phyloP scores from a whole-genome alignment of 2,888 invertebrate genomes.

The Rotaria macrura region DNA sequence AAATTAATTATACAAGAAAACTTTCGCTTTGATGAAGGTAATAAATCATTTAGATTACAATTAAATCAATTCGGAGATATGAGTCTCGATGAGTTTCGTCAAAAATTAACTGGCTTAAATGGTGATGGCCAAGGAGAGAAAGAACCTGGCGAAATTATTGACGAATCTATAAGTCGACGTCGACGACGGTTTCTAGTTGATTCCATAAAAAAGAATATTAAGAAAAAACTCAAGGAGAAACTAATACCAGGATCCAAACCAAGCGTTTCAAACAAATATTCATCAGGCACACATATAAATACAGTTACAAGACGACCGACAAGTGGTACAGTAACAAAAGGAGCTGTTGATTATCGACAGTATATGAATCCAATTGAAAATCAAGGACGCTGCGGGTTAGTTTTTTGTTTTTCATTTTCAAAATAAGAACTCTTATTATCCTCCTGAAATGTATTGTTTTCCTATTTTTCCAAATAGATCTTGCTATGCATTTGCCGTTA shows the following conservation, averaged over 20 bases:
- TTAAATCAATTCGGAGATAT: constrained; percentile 18
- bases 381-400: constrained; percentile 1
- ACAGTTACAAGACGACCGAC: not conserved
- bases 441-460: too few relatives aligned
- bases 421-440: too few relatives aligned
- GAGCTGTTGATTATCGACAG: not conserved
- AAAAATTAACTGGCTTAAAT: not conserved
- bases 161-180: not conserved
- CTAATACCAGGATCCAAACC: not conserved
- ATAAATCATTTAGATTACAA: not conserved
- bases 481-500: constrained; percentile 15
- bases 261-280: not conserved
- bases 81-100: not conserved
- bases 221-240: not conserved
- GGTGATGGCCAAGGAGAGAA: not conserved
- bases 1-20: constrained; percentile 4
- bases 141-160: not conserved
- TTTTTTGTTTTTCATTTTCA: not conserved
- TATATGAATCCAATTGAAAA: constrained; percentile 14
- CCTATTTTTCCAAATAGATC: too few relatives aligned
- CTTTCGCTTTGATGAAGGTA: not conserved
- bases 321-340: not conserved
- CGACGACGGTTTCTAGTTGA: not conserved
- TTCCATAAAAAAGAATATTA: not conserved
- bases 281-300: not conserved